phyloP scores from a whole-genome alignment of 2,888 invertebrate species.

The Synergus itoensis region DNA sequence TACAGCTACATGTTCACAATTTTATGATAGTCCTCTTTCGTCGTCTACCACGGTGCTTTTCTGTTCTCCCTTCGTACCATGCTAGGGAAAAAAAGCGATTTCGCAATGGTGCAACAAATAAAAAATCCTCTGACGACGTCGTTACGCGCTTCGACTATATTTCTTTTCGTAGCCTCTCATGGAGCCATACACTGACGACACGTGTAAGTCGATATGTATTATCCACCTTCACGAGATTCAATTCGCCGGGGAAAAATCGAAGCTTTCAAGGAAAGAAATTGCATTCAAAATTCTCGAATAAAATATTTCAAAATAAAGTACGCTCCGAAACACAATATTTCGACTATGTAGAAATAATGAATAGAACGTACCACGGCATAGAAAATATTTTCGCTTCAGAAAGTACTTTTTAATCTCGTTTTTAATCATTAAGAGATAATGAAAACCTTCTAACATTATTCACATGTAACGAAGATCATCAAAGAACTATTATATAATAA shows the following conservation, averaged over 20 bases:
- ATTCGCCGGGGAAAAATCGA: background rate
- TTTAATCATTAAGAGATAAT: background rate
- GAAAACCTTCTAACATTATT: background rate
- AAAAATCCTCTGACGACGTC: slow-evolving; percentile 52
- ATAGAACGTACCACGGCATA: too few relatives aligned
- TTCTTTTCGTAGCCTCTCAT: slow-evolving; percentile 46
- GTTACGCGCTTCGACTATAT: slow-evolving; percentile 53
- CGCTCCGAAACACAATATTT: background rate
- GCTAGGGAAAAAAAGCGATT: slow-evolving; percentile 40
- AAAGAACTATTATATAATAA: slow-evolving; percentile 17
- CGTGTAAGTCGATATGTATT: slow-evolving; percentile 43
- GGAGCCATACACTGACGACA: slow-evolving; percentile 45
- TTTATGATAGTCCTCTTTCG: slow-evolving; percentile 2
- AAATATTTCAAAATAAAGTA: background rate
- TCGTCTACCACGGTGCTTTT: background rate
- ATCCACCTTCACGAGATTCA: slow-evolving; percentile 14
- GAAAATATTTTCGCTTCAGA: too few relatives aligned
- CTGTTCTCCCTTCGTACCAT: background rate
- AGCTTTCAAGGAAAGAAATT: background rate
- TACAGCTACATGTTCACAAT: slow-evolving; percentile 5
- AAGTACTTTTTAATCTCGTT: too few relatives aligned
- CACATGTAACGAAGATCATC: background rate
- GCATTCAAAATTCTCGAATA: background rate
- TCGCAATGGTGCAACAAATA: slow-evolving; percentile 51
- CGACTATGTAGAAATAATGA: background rate